These are phyloP conservation scores for Anthopleura sola DNA, from an alignment of 64 coral and sea anemone genomes.

Conservation along the genomic window DNA sequence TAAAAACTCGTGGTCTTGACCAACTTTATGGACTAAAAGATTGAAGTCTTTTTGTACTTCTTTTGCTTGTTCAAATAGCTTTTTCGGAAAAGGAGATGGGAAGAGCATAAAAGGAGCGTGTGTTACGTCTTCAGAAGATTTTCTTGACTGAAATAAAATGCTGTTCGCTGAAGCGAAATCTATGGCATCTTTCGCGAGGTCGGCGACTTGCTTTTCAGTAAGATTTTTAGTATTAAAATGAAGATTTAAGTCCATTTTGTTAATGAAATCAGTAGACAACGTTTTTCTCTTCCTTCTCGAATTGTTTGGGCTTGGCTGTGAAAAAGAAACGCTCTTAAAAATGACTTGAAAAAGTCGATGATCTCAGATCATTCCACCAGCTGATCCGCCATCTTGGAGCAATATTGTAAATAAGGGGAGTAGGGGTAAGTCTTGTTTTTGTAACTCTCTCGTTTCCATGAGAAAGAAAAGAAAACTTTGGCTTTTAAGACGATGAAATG, in stretches of 20 bases:
- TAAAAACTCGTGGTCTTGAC: slow-evolving; percentile 67
- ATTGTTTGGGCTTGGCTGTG: not conserved
- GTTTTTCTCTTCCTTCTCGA: not conserved
- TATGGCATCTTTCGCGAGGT: not conserved
- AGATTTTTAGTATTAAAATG: slow-evolving; percentile 4
- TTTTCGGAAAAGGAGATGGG: slow-evolving; percentile 56
- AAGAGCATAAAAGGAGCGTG: slow-evolving; percentile 76
- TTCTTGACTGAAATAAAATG: not conserved
- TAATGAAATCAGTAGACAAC: not conserved
- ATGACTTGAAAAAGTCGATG: not conserved
- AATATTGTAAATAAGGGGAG: too few relatives aligned
- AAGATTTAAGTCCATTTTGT: slow-evolving; percentile 6
- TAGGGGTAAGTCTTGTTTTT: too few relatives aligned
- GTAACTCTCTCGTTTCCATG: too few relatives aligned
- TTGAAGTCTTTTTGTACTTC: slow-evolving; percentile 73
- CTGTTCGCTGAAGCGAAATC: not conserved
- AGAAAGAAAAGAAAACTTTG: too few relatives aligned
- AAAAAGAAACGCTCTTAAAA: not conserved
- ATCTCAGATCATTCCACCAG: slow-evolving; percentile 4
- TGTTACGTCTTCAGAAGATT: not conserved
- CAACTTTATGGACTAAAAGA: slow-evolving; percentile 71
- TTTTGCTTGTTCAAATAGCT: slow-evolving; percentile 55
- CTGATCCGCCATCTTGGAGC: slow-evolving; percentile 3
- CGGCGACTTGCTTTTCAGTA: not conserved
- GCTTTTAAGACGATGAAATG: too few relatives aligned